Conservation (phyloP, 2,797 vertebrate species). For the Spheniscus humboldti region DNA sequence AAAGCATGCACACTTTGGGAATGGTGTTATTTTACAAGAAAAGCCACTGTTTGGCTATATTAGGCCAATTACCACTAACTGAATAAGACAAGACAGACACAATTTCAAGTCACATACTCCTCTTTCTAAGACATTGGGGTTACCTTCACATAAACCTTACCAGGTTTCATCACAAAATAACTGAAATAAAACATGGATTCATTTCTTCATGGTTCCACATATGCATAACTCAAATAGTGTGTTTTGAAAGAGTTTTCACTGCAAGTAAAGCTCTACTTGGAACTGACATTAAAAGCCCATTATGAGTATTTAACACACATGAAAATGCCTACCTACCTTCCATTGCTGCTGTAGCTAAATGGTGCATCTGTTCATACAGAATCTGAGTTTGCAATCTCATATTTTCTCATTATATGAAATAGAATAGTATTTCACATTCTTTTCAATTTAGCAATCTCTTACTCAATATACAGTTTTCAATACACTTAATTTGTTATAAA, state of each 20-base stretch:
- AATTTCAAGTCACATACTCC: constrained; percentile 62
- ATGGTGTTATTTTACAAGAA: constrained; percentile 67
- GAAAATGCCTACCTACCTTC: neutral
- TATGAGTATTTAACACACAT: neutral
- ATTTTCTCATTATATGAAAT: neutral
- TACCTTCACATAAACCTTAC: constrained; percentile 68
- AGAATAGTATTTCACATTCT: neutral
- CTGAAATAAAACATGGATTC: constrained; percentile 74
- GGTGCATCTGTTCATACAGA: neutral
- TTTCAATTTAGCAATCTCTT: neutral
- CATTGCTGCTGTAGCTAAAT: neutral
- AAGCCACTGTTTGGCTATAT: constrained; percentile 64
- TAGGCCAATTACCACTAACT: constrained; percentile 58
- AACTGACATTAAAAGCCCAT: neutral
- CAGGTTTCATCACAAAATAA: constrained; percentile 66
- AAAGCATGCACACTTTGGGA: constrained; percentile 59
- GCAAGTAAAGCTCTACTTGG: neutral
- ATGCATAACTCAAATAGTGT: constrained; percentile 12
- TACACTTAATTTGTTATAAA: neutral
- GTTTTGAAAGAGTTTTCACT: constrained; percentile 48
- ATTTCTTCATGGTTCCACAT: constrained; percentile 53
- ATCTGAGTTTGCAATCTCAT: neutral
- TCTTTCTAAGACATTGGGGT: constrained; percentile 55
- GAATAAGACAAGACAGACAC: constrained; percentile 65
- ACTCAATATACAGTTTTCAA: neutral